These are phyloP conservation scores for Potamarius usumacintae DNA, from an alignment of 2,113 vertebrate species.

Conservation along the genomic window DNA sequence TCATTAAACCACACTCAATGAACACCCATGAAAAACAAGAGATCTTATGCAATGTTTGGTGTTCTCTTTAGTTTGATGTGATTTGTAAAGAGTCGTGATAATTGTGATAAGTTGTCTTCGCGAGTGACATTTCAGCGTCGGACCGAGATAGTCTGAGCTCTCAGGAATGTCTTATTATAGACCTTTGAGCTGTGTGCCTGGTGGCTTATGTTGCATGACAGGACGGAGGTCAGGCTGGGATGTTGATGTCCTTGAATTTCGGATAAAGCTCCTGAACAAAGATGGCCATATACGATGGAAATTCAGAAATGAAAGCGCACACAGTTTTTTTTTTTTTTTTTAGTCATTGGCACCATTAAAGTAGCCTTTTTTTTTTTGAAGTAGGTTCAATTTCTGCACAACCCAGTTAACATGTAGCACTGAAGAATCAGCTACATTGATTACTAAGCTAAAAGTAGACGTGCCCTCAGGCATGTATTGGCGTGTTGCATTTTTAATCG, in stretches of 20 bases:
- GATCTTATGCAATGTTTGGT: constrained; percentile 1
- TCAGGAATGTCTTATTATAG: constrained; percentile 36
- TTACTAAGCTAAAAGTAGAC: constrained; percentile 49
- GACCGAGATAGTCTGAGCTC: constrained; percentile 8
- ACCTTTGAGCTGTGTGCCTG: constrained; percentile 6
- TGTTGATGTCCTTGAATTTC: constrained; percentile 24
- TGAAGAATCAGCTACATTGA: constrained; percentile 43
- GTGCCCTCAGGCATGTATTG: constrained; percentile 35
- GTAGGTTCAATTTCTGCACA: neutral
- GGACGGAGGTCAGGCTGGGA: constrained; percentile 29
- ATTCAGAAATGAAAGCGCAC: neutral
- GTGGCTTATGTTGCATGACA: constrained; percentile 43
- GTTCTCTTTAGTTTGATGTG: neutral
- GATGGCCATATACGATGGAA: neutral
- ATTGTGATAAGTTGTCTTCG: neutral
- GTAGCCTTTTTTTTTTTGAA: neutral
- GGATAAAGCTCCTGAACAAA: neutral
- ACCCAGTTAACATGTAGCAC: constrained; percentile 30
- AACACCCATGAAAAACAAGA: neutral
- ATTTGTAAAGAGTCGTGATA: neutral
- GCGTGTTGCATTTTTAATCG: constrained; percentile 48
- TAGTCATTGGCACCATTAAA: neutral
- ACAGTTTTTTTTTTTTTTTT: neutral
- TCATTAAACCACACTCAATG: constrained; percentile 6
- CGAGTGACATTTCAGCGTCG: neutral